Evolutionary conservation across 2,888 invertebrate species (phyloP).

Genomic region (Caradrina clavipalpis): DNA sequence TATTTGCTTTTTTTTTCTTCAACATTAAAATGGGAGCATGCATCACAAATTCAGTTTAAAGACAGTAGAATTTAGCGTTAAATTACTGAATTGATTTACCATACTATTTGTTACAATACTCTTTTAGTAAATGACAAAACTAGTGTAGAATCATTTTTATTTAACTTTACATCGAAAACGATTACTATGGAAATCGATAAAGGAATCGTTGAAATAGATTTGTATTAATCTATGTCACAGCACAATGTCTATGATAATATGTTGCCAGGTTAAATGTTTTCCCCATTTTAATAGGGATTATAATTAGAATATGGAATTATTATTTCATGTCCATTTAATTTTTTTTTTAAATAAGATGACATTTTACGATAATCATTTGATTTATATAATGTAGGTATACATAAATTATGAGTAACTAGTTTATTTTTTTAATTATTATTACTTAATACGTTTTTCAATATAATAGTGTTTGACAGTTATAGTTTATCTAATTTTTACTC

Average conservation of each 20-base stretch:
- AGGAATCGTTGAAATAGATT: background rate
- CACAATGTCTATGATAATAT: slow-evolving; percentile 61
- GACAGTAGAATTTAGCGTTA: background rate
- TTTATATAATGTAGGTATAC: no score
- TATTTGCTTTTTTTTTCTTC: background rate
- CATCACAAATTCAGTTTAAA: background rate
- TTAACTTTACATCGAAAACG: background rate
- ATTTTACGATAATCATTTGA: no score
- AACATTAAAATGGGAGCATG: no score
- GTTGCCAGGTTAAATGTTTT: slow-evolving; percentile 39
- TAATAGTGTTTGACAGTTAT: no score
- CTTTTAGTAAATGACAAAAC: background rate
- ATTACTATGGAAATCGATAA: background rate
- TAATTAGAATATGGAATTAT: background rate
- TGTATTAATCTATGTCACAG: slow-evolving; percentile 48
- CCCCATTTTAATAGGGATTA: background rate
- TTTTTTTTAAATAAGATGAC: no score
- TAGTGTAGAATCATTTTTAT: background rate
- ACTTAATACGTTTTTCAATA: no score
- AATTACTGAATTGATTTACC: no score
- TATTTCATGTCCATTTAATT: no score
- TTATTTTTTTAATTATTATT: no score
- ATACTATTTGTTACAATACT: no score
- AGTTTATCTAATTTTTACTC: background rate
- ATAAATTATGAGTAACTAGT: no score